Evolutionary conservation across 2,797 vertebrate genomes (phyloP).

Genomic region (Amazona finschi): DNA sequence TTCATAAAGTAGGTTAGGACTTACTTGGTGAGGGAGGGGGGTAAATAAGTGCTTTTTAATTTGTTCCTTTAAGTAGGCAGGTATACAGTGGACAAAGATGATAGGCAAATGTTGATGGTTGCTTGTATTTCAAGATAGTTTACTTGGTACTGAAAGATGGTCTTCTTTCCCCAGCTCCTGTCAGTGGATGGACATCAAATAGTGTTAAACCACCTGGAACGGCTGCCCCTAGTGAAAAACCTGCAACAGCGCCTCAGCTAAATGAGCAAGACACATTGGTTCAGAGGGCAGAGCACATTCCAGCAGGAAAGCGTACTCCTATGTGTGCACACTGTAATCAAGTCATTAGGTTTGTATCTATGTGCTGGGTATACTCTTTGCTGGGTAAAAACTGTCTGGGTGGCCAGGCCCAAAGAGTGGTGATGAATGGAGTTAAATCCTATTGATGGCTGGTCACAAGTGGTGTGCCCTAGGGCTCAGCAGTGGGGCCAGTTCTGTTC

Average conservation of each 20-base stretch:
- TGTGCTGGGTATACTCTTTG: not conserved
- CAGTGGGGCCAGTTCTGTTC: not conserved
- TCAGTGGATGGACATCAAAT: conserved; percentile 80
- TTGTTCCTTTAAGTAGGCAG: not conserved
- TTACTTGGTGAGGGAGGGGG: not conserved
- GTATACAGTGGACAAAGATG: not conserved
- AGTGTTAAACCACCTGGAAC: conserved; percentile 40
- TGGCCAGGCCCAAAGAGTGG: not conserved
- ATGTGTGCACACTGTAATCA: conserved; percentile 92
- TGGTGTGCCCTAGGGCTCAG: not conserved
- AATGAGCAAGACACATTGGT: conserved; percentile 87
- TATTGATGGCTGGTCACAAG: fast-evolving
- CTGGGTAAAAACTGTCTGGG: not conserved
- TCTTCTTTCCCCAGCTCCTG: conserved; percentile 67
- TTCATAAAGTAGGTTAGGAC: not conserved
- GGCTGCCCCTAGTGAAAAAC: conserved; percentile 15
- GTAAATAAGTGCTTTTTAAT: not conserved
- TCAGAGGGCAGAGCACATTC: conserved; percentile 94
- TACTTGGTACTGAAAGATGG: not conserved
- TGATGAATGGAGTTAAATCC: not conserved
- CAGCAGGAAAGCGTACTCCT: conserved; percentile 90
- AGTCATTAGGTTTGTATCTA: conserved; percentile 86
- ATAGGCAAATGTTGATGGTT: not conserved
- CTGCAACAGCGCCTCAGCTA: conserved; percentile 73
- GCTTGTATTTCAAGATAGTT: not conserved